phyloP scores from a whole-genome alignment of 2,888 invertebrate genomes.

The Sarcophaga rosellei region DNA sequence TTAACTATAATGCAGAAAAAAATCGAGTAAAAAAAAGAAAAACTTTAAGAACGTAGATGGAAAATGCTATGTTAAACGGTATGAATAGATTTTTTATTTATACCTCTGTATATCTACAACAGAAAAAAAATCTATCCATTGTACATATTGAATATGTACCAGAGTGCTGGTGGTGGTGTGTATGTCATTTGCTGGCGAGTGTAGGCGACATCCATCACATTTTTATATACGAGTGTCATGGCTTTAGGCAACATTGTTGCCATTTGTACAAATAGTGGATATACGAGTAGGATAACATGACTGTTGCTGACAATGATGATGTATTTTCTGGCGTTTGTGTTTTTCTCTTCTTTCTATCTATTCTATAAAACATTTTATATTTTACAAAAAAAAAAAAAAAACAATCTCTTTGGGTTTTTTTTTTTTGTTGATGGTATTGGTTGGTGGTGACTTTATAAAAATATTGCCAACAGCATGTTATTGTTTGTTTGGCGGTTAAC shows the following conservation, averaged over 20 bases:
- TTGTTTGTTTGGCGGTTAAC: conserved; percentile 41
- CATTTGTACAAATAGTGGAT: conserved; percentile 30
- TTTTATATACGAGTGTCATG: conserved; percentile 56
- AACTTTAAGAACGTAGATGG: not conserved
- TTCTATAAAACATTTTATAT: not conserved
- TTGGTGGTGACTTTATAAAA: conserved; percentile 19
- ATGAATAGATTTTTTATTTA: conserved; percentile 35
- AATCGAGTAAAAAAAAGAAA: no score
- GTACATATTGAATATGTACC: no score
- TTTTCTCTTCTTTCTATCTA: not conserved
- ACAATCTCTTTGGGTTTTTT: not conserved
- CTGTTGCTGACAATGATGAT: conserved; percentile 44
- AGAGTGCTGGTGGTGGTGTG: no score
- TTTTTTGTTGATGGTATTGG: not conserved
- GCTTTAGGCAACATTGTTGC: conserved; percentile 50
- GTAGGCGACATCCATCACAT: conserved; percentile 55
- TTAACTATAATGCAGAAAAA: no score
- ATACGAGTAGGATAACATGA: not conserved
- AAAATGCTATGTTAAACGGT: not conserved
- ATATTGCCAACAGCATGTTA: conserved; percentile 45
- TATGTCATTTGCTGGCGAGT: conserved; percentile 1
- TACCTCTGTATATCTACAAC: not conserved
- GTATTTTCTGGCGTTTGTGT: not conserved
- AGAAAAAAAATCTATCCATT: no score
- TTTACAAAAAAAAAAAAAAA: no score